These are phyloP conservation scores for Zeugodacus cucurbitae DNA, from an alignment of 1,140 invertebrate species.

Conservation along the genomic window DNA sequence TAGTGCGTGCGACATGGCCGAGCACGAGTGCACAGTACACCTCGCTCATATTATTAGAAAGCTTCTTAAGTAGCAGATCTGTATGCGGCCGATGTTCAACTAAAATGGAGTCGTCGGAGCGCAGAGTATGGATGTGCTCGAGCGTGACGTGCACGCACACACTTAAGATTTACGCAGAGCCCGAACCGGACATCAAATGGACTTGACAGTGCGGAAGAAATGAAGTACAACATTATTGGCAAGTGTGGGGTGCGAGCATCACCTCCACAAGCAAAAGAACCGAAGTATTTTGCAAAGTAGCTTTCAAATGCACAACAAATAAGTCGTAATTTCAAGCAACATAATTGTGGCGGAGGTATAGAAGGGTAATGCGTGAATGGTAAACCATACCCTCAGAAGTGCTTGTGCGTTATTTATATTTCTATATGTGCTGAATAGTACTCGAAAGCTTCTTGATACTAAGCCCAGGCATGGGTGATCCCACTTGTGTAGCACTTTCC, in stretches of 20 bases:
- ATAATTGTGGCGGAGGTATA: background rate
- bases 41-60: background rate
- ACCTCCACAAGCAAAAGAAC: background rate
- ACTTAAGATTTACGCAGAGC: background rate
- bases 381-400: background rate
- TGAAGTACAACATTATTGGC: constrained; percentile 3
- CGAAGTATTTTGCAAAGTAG: background rate
- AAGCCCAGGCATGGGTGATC: background rate
- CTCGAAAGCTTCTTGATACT: background rate
- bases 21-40: background rate
- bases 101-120: background rate
- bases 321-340: background rate
- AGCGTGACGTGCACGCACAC: background rate
- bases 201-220: constrained; percentile 8
- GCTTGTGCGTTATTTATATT: background rate
- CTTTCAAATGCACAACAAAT: background rate
- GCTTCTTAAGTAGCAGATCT: constrained; percentile 20
- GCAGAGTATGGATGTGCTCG: background rate
- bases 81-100: background rate
- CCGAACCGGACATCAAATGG: background rate
- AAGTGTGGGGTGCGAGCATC: background rate
- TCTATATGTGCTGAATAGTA: background rate
- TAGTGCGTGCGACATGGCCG: background rate
- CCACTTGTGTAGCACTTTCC: background rate
- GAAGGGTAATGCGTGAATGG: background rate